Evolutionary conservation across 2,888 invertebrate species (phyloP).

Genomic region (Autographa gamma): DNA sequence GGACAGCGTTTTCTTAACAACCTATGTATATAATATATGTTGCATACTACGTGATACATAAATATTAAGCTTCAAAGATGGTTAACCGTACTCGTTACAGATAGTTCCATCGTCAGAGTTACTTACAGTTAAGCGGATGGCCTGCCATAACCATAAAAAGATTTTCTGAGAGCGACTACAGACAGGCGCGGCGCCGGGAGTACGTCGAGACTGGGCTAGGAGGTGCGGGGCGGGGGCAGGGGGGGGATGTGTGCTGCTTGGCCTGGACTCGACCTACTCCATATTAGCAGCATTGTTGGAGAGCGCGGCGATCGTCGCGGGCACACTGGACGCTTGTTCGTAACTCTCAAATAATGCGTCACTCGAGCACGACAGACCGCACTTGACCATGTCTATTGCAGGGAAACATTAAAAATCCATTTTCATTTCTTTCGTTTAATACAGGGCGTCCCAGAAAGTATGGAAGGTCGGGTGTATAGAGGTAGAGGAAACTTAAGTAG

Average conservation of each 20-base stretch:
- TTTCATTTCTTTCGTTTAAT: no score
- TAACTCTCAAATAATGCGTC: not conserved
- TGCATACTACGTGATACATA: no score
- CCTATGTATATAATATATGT: no score
- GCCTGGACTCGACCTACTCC: slow-evolving; percentile 21
- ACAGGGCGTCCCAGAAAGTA: no score
- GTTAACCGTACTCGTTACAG: not conserved
- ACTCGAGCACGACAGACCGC: no score
- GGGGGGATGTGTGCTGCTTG: not conserved
- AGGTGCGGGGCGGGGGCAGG: not conserved
- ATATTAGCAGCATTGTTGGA: slow-evolving; percentile 14
- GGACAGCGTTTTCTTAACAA: no score
- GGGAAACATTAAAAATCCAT: no score
- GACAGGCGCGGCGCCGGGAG: slow-evolving; percentile 6
- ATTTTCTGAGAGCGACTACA: slow-evolving; percentile 16
- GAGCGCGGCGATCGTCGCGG: slow-evolving; percentile 9
- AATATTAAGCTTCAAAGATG: slow-evolving; percentile 2
- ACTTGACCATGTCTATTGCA: no score
- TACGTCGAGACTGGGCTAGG: not conserved
- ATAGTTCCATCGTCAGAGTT: slow-evolving; percentile 5
- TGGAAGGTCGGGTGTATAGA: no score
- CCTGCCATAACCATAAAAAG: slow-evolving; percentile 13
- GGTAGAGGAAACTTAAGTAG: no score
- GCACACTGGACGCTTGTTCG: not conserved
- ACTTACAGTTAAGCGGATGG: slow-evolving; percentile 3